Base-by-base conservation (phyloP, 2,797 vertebrate species). In the Chaetodon trifasciatus region DNA sequence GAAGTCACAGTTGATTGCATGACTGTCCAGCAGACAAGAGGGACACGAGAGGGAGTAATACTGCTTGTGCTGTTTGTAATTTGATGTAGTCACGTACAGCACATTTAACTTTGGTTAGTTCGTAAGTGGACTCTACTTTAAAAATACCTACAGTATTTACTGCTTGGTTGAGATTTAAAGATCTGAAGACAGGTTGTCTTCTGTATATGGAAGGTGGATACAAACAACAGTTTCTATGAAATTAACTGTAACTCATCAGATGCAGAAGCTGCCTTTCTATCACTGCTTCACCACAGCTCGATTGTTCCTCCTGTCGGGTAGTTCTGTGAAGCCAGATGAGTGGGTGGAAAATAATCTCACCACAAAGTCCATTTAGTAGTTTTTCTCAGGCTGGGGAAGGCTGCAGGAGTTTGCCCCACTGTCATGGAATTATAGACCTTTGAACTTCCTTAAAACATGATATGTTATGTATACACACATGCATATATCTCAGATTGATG, bases 1-100 rank as follows among this genome's bases (percentile, higher is more conserved):
- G 40, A 74, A 89, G 79, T 86, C 85, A 78, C 79, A 90, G 80
- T 78, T 88, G 83, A 90, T 79, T 69, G 82, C 76, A 68, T 85
- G 82, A 84, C 84, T 88, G 82, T 83, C 87, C 57, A 78, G 70
- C 69, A 85, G 74, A 86, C 79, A 70, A 80, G 84, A 70, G 37
- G 76, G 74, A 84, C 77, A 50, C 28, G 61, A 70, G 61, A 40
- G 64, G 55, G 64, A 74, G 68, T 66, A 53, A 82, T 75, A 74
- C 58, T 79, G 84, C 47, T 79, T 44, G 8, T 13, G 8, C 42
- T 70, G 85, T 78, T 28, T 56, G 63, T 42, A 47, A 73, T 78
- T 53, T 64, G 39, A 74, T 70, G 78, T 17, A 46, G 46, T 53
- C 68, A 28, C 8, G 65, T 23, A 53, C 16, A 61, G 42, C 3